Base-by-base conservation (phyloP, 2,888 invertebrate species). In the Oscheius sp. region DNA sequence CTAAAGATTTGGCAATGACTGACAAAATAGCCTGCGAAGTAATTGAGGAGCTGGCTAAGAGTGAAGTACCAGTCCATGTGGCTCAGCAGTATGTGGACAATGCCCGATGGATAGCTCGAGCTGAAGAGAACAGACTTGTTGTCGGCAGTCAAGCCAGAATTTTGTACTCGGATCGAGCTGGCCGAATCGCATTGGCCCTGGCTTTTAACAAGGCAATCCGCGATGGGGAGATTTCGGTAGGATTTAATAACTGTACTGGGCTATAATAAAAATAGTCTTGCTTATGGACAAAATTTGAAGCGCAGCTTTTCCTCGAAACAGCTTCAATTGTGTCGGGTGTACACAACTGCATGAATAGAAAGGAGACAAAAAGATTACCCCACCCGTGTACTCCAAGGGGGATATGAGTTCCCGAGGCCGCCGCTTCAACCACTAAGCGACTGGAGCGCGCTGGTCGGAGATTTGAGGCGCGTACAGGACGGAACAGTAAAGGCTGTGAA, bases 81-180 rank as follows among this genome's bases (percentile, higher is more conserved):
- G 89, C 89, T 59, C 90, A 91, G 70, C 92, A 92, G 78, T 92
- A 92, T 83, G 85, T 85, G 55, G 92, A 92, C 88, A 93, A 93
- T 87, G 88, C 92, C 33, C 89, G 90, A 57, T 93, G 92, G 92
- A 92, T 93, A 73, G 88, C 89, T 70, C 90, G 91, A 80, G 92
- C 92, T 1, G 91, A 90, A 1, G 82, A 89, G 62, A 92, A 93
- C 83, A 89, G 91, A 78, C 84, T 92, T 88, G 92, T 92, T 76
- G 82, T 87, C 60, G 84, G 85, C 33, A 82, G 79, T 2, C 76
- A 86, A 73, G 92, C 92, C 0, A 87, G 92, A 75, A 92, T 92
- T 74, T 89, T 92, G n/a, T 93, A 92, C 85, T 91, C 92, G 1
- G 92, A 92, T 84, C 91, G 91, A 81, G 86, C 88, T 3, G 92